Evolutionary conservation across 2,888 invertebrate species (phyloP).

Genomic region (Dysmachus trigonus): DNA sequence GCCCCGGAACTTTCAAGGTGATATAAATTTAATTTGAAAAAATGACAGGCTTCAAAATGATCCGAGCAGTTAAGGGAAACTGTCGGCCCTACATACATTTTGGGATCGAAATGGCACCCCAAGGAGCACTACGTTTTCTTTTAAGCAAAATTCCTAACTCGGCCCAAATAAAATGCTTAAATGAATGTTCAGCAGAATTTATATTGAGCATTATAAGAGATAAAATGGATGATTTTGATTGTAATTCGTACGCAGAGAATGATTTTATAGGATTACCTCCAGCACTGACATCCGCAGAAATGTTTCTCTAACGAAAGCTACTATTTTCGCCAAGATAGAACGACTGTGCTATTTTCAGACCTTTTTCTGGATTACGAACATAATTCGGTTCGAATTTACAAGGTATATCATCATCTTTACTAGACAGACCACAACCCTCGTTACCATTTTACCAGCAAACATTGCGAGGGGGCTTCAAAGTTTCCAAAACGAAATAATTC

Average conservation of each 20-base stretch:
- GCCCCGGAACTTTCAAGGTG: neutral
- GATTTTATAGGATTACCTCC: neutral
- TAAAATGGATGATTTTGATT: neutral
- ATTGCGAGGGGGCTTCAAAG: neutral
- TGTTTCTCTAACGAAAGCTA: neutral
- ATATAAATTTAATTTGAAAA: neutral
- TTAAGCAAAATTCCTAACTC: neutral
- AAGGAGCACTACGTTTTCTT: neutral
- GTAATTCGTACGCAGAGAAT: neutral
- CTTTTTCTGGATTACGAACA: slow-evolving; percentile 3
- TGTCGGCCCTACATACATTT: neutral
- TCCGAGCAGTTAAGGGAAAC: neutral
- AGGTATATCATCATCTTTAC: neutral
- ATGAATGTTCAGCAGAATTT: neutral
- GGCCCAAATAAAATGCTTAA: neutral
- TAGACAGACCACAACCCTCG: neutral
- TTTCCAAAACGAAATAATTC: neutral
- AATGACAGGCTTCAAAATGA: neutral
- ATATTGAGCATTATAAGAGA: neutral
- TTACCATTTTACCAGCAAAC: neutral
- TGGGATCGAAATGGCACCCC: neutral
- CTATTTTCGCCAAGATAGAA: neutral
- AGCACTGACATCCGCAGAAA: neutral
- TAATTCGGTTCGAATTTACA: neutral
- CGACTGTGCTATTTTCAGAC: neutral